Base-by-base conservation (phyloP, 2,888 invertebrate species). In the Lasioglossum oenotherae region DNA sequence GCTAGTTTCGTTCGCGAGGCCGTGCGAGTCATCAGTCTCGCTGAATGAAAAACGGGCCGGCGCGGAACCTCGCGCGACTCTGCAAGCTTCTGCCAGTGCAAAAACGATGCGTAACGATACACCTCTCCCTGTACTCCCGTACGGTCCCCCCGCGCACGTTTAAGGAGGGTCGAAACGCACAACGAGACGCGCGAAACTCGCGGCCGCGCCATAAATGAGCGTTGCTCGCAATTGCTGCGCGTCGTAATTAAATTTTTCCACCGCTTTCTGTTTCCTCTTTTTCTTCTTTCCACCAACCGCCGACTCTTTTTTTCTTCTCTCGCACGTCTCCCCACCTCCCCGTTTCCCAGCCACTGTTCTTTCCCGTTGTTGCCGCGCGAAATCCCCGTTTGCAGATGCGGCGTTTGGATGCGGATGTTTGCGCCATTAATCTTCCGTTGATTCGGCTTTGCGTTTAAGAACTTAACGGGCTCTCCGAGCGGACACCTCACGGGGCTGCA, bases 221-320 rank as follows among this genome's bases (percentile, higher is more conserved):
- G 78, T 53, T 53, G 49, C 27, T 46, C 60, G 84, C 81, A 85
- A 79, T 82, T 85, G 57, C 82, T 5, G 16, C 46, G 64, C 76
- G 4, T 76, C 69, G 79, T 85, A 85, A 85, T 85, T 82, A 85
- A 85, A 80, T 85, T 85, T 80, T 82, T 78, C 27, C 64, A 44
- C 35, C 44, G 31, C 27, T 35, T 44, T 19, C n/a, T 16, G 5
- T 27, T 27, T 44, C 19, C 60, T 23, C 27, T 16, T 60, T 60
- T 60, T 60, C 12, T 14, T 16, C 60, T 60, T 27, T 53, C 6
- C 19, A 6, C n/a, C n/a, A 12, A n/a, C n/a, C 27, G 14, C 16
- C 16, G 4, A 14, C 27, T 27, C 12, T 1, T 27, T 60, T 60
- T 60, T 27, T 12, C 12, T 27, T n/a, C 53, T n/a, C 14, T 27